Conservation (phyloP, 2,113 vertebrate genomes). For the Oreotrochilus melanogaster region DNA sequence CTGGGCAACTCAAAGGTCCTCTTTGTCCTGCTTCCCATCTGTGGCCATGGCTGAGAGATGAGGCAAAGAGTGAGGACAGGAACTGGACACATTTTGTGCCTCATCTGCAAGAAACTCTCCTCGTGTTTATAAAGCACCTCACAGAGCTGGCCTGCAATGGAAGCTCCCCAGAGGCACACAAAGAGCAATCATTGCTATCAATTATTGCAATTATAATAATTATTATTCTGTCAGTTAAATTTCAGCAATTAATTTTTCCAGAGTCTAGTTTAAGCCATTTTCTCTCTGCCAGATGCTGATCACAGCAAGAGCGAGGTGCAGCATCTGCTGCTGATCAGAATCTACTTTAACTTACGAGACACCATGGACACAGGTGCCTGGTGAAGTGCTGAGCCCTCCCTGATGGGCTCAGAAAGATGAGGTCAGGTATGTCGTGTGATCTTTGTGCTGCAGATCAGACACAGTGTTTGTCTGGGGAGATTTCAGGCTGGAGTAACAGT, state of each 20-base stretch:
- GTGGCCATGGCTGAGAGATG: rapidly evolving
- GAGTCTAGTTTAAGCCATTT: constrained; percentile 49
- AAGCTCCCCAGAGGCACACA: not conserved
- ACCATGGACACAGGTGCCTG: not conserved
- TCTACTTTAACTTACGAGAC: constrained; percentile 34
- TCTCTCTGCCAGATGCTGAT: constrained; percentile 63
- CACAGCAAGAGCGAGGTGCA: constrained; percentile 28
- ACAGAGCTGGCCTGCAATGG: not conserved
- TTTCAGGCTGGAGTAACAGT: not conserved
- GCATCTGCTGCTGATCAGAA: constrained; percentile 47
- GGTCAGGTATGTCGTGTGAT: not conserved
- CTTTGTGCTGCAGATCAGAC: not conserved
- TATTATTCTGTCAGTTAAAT: constrained; percentile 63
- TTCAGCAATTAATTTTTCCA: constrained; percentile 69
- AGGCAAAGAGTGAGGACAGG: not conserved
- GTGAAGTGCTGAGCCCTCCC: not conserved
- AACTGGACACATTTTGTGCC: rapidly evolving
- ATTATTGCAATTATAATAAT: constrained; percentile 66
- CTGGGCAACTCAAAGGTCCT: not conserved
- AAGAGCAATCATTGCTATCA: constrained; percentile 26
- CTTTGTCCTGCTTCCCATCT: rapidly evolving
- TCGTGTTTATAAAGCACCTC: constrained; percentile 17
- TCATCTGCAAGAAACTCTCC: not conserved
- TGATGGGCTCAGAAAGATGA: not conserved
- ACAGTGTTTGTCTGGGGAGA: rapidly evolving